Base-by-base conservation (phyloP, 2,797 vertebrate species). In the Orestias chungarensis region DNA sequence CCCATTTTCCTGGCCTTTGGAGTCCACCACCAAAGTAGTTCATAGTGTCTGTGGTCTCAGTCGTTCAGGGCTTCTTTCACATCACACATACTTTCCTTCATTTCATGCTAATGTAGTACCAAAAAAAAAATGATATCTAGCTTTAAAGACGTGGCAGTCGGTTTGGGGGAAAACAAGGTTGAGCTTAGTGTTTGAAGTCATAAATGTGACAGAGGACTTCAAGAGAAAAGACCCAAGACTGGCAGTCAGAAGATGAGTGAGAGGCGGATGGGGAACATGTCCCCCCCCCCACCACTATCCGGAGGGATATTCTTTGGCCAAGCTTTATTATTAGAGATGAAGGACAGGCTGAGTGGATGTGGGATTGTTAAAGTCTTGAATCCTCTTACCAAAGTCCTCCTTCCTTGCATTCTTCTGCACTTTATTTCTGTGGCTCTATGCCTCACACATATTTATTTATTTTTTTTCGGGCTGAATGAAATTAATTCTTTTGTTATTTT, bases 281-380 rank as follows among this genome's bases (percentile, higher is more conserved):
- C 91, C 93, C 89, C 90, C 82, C 91, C 86, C 18, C 4, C 14
- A 67, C 88, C 83, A 10, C 27, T 67, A 88, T 91, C 88, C 91
- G 90, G 90, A 91, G 92, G 89, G 90, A 93, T 89, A 93, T 91
- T 93, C 88, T 92, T 89, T 88, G 91, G 93, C 93, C 93, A 93
- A 92, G 92, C 90, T 93, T 93, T 93, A 93, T 93, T 94, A 93
- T 94, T 91, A 90, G 85, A 95, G 90, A 95, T 93, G 90, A 94
- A 94, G 92, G 92, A 89, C 89, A 87, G 83, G 76, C 92, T 88
- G 90, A 93, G 90, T 91, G 88, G 88, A 92, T 92, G 89, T 90
- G 91, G 91, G 88, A 91, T 93, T 93, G 92, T 92, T 93, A 91
- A 94, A 92, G 92, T 93, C 89, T 93, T 92, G 89, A 93, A 91